Conservation (phyloP, 2,888 invertebrate genomes). For the Brachylomia viminalis region DNA sequence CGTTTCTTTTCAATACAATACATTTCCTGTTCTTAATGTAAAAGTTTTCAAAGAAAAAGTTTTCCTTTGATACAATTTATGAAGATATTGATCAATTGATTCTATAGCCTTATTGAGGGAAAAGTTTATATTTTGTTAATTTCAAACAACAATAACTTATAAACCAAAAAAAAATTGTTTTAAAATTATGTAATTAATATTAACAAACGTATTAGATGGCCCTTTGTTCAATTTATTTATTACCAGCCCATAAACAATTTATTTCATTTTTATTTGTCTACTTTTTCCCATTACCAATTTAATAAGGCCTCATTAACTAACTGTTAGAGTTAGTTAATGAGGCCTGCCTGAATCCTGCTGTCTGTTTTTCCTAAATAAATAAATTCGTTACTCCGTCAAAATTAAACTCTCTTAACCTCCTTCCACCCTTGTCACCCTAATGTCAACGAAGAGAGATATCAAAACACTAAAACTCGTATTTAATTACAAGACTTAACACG, state of each 20-base stretch:
- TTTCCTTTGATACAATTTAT: conserved; percentile 31
- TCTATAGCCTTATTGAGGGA: not conserved
- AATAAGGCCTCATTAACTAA: not conserved
- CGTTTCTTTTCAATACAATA: conserved; percentile 9
- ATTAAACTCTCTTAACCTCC: not conserved
- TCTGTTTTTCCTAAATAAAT: not conserved
- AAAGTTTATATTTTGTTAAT: not conserved
- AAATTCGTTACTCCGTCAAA: not conserved
- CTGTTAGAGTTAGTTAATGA: too few relatives aligned
- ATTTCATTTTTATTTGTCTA: not conserved
- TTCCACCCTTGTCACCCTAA: not conserved
- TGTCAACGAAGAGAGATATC: not conserved
- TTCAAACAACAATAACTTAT: not conserved
- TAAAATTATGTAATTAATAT: not conserved
- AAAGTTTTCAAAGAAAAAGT: conserved; percentile 35
- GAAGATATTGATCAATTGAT: conserved; percentile 17
- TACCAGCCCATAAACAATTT: not conserved
- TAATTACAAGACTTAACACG: not conserved
- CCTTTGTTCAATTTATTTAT: not conserved
- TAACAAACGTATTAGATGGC: not conserved
- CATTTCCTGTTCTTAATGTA: not conserved
- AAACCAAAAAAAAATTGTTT: not conserved
- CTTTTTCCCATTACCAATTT: not conserved
- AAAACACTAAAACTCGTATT: not conserved
- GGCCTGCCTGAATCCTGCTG: too few relatives aligned